Percentiles rank a stretch among this genome's conserved stretches.
Evolutionary conservation across 2,888 invertebrate species (phyloP).

Genomic region (Fissipunctia ypsillon): DNA sequence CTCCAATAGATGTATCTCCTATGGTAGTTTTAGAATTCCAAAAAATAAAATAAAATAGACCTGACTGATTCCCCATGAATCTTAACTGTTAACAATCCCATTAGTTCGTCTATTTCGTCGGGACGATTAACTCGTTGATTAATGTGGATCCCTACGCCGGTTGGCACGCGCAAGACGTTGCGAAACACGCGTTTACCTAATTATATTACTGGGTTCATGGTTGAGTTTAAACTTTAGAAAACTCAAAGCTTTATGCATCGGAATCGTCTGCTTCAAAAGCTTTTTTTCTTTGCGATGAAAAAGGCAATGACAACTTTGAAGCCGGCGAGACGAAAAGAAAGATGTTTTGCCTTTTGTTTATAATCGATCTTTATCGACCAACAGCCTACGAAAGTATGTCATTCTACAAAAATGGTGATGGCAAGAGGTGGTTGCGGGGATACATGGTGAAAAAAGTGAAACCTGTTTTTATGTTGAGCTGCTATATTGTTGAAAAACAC

Average conservation of each 20-base stretch:
- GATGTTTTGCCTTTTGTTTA: neutral
- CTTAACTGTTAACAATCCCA: slow-evolving; percentile 59
- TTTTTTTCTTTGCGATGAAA: neutral
- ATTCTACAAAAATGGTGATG: neutral
- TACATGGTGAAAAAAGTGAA: neutral
- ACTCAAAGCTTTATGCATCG: slow-evolving; percentile 6
- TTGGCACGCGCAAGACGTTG: slow-evolving; percentile 60
- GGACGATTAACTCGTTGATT: slow-evolving; percentile 57
- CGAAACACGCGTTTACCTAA: slow-evolving; percentile 61
- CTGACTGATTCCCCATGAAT: slow-evolving; percentile 36
- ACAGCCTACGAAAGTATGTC: neutral
- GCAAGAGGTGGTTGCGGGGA: neutral
- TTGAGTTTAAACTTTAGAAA: slow-evolving; percentile 27
- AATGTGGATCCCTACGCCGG: slow-evolving; percentile 53
- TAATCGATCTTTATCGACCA: neutral
- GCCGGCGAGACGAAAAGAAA: too few species aligned
- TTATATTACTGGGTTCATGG: slow-evolving; percentile 58
- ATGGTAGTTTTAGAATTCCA: slow-evolving; percentile 13
- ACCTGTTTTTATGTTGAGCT: neutral
- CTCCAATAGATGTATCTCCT: neutral
- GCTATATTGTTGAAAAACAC: neutral
- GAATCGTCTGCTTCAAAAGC: neutral
- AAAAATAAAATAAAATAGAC: slow-evolving; percentile 20
- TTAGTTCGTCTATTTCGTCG: slow-evolving; percentile 58
- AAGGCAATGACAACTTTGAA: neutral